phyloP scores from a whole-genome alignment of 2,113 vertebrate species.

The Nothoprocta perdicaria region DNA sequence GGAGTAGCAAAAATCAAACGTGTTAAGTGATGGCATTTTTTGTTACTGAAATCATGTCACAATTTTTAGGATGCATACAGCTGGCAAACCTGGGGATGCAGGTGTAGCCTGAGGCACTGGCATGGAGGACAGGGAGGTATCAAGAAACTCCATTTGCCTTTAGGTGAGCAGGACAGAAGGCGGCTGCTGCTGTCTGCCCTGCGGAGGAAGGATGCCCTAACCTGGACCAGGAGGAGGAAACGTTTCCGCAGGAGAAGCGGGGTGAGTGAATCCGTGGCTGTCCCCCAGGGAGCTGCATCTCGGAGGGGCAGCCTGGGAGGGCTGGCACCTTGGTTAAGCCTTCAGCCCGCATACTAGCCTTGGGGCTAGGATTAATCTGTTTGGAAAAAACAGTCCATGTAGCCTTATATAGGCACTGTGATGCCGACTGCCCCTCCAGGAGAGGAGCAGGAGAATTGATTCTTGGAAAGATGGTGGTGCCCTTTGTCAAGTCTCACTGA shows the following conservation, averaged over 20 bases:
- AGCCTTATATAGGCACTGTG: background rate
- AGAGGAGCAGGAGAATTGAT: background rate
- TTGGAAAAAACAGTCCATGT: background rate
- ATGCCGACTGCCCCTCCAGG: background rate
- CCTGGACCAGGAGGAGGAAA: too few relatives aligned
- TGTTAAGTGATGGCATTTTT: background rate
- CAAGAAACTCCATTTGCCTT: background rate
- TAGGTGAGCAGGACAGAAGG: background rate
- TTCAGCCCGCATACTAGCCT: background rate
- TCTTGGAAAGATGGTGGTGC: background rate
- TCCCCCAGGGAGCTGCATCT: rapidly evolving
- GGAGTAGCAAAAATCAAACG: background rate
- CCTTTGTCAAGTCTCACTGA: background rate
- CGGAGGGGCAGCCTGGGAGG: background rate
- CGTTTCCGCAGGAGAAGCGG: background rate
- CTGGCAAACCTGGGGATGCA: background rate
- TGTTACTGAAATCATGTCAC: background rate
- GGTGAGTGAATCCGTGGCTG: too few relatives aligned
- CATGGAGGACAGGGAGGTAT: background rate
- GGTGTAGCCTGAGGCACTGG: background rate
- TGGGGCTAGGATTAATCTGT: background rate
- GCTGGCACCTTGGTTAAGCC: background rate
- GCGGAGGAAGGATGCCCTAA: background rate
- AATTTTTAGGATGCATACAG: background rate
- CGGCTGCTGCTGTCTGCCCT: background rate